Percentiles rank a stretch among this genome's conserved stretches.
phyloP scores from a whole-genome alignment of 2,888 invertebrate genomes.

The Liodrosophila aerea region DNA sequence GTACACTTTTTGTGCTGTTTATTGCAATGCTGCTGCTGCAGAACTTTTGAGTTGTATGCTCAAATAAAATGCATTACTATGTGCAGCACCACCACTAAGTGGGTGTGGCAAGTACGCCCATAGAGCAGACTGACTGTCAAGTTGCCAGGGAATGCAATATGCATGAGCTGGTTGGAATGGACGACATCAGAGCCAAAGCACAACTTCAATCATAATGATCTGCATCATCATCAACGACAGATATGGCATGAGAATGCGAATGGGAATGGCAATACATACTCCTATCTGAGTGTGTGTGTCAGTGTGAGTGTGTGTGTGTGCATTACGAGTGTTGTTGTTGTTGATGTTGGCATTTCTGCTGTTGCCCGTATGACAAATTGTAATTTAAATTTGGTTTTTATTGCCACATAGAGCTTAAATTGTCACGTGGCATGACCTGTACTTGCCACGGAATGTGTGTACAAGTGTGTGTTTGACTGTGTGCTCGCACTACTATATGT shows the following conservation, averaged over 20 bases:
- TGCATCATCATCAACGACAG: conserved; percentile 8
- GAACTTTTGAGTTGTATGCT: neutral
- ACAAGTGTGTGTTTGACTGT: too few relatives aligned
- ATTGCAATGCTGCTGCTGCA: conserved; percentile 13
- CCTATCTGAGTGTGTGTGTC: neutral
- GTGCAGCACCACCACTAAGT: conserved; percentile 4
- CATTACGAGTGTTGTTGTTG: conserved; percentile 22
- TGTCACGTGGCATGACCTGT: too few relatives aligned
- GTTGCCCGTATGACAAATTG: conserved; percentile 64
- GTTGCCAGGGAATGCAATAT: conserved; percentile 34
- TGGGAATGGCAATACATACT: conserved; percentile 1
- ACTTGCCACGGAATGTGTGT: too few relatives aligned
- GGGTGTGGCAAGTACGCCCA: conserved; percentile 40
- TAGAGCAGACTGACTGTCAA: conserved; percentile 15
- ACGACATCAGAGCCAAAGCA: conserved; percentile 27
- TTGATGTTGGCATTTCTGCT: conserved; percentile 7
- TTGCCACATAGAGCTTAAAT: conserved; percentile 31
- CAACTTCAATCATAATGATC: conserved; percentile 24
- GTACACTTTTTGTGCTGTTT: conserved; percentile 11
- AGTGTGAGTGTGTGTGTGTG: conserved; percentile 14
- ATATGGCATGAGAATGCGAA: conserved; percentile 22
- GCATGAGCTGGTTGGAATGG: conserved; percentile 29
- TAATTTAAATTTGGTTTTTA: conserved; percentile 76
- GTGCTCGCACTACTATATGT: neutral
- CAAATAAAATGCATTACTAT: conserved; percentile 30